These are phyloP conservation scores for Melanostoma scalare DNA, from an alignment of 2,888 invertebrate genomes.

Conservation along the genomic window DNA sequence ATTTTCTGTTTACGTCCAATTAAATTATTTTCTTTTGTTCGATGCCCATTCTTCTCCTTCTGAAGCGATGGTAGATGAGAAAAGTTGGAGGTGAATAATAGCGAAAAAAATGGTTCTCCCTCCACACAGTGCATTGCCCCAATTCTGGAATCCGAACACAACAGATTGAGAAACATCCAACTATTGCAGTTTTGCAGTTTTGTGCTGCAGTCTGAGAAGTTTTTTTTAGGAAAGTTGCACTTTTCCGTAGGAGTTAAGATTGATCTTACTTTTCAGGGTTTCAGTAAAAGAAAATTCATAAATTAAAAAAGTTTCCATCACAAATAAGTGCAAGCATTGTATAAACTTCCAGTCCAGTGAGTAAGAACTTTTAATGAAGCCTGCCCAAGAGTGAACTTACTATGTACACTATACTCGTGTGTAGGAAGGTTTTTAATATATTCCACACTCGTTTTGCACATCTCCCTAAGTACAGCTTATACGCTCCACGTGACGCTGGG, in stretches of 20 bases:
- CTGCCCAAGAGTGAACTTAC: slow-evolving; percentile 38
- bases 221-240: slow-evolving; percentile 44
- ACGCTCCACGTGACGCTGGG: slow-evolving; percentile 15
- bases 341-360: slow-evolving; percentile 23
- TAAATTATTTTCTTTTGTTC: slow-evolving; percentile 65
- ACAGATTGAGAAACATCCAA: slow-evolving; percentile 19
- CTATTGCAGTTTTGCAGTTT: slow-evolving; percentile 29
- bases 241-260: slow-evolving; percentile 27
- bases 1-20: slow-evolving; percentile 58
- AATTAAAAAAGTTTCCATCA: slow-evolving; percentile 49
- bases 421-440: slow-evolving; percentile 45
- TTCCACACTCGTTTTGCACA: slow-evolving; percentile 50
- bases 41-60: slow-evolving; percentile 12
- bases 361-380: slow-evolving; percentile 64
- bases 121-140: slow-evolving; percentile 46
- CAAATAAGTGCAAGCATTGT: slow-evolving; percentile 9
- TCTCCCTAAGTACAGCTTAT: slow-evolving; percentile 38
- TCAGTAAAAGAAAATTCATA: slow-evolving; percentile 21
- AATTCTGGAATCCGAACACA: slow-evolving; percentile 21
- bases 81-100: slow-evolving; percentile 21
- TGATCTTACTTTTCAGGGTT: slow-evolving; percentile 24
- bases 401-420: not conserved
- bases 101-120: slow-evolving; percentile 3
- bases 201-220: slow-evolving; percentile 34
- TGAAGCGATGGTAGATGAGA: not conserved